Conservation (phyloP, 2,113 vertebrate species). For the Crotalus helleri region DNA sequence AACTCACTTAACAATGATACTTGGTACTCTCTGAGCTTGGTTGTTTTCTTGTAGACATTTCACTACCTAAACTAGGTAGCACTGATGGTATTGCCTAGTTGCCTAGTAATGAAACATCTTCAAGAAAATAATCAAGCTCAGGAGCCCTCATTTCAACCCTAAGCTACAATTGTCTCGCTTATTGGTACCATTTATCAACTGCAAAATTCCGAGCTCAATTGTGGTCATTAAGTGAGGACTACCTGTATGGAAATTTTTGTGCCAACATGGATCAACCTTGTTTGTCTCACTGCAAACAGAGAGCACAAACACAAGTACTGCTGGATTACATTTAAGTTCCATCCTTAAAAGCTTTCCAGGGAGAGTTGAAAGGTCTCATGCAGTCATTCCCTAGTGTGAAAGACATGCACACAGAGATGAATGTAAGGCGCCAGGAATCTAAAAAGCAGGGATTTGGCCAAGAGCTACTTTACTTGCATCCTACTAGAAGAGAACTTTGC, state of each 20-base stretch:
- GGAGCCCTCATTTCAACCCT: background rate
- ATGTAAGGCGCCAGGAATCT: background rate
- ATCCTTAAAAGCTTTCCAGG: background rate
- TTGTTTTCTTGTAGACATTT: background rate
- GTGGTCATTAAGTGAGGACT: background rate
- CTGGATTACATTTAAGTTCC: background rate
- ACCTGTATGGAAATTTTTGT: background rate
- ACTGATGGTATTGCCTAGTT: background rate
- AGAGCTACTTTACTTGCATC: background rate
- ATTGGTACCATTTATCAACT: too few relatives aligned
- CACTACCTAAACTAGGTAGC: background rate
- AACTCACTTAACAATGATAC: background rate
- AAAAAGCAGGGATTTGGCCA: background rate
- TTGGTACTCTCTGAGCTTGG: background rate
- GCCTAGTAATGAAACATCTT: background rate
- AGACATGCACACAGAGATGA: background rate
- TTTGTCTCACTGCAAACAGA: background rate
- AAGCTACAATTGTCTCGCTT: background rate
- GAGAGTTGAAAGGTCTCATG: background rate
- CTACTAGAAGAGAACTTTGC: background rate
- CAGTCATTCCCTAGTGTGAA: background rate
- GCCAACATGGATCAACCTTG: background rate
- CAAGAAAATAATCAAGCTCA: background rate
- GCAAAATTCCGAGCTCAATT: background rate
- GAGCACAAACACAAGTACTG: background rate